Evolutionary conservation across 2,797 vertebrate species (phyloP), one percentile per base, ranked within the genome.

Genomic region (Enteromius fasciolatus): DNA sequence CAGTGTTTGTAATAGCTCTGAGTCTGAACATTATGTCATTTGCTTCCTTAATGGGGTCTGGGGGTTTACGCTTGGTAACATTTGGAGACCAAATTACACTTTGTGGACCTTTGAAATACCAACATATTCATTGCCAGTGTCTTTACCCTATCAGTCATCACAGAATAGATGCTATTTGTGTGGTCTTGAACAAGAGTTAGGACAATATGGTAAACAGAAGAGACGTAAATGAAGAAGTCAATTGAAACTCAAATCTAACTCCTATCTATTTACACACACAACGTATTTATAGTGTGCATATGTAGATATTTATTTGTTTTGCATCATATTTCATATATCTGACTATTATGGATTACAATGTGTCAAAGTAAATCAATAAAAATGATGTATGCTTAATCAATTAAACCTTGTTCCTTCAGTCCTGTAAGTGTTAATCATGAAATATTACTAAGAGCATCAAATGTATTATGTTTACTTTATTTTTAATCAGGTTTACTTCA

Each of bases 11-110:
- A 86, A 80, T 76, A 73, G 48, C 66, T 83, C 64, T 77, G 31
- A 20, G 64, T 81, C 68, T 54, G 74, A 83, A 85, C 78, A 83
- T 86, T 76, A 87, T 75, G 82, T 85, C 76, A 76, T 86, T 84
- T 66, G 81, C 81, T 73, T 84, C 76, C 76, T 84, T 87, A 86
- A 85, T 81, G 57, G 75, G 63, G 82, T 85, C 79, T 79, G 63
- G 83, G 67, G 73, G 67, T 84, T 88, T 84, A 75, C 23, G 44
- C 82, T 85, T 78, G 41, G 74, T 76, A 48, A 76, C 61, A 63
- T 52, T 78, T 82, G 76, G 39, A 69, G 84, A 83, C 75, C 73
- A n/a, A 66, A 76, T 83, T 85, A 69, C 78, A 75, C 76, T 76
- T 80, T 64, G 8, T 33, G 76, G 76, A 17, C 67, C 50, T 79